Evolutionary conservation across 2,797 vertebrate species (phyloP), one percentile per base, ranked within the genome.

Genomic region (Falco rusticolus): DNA sequence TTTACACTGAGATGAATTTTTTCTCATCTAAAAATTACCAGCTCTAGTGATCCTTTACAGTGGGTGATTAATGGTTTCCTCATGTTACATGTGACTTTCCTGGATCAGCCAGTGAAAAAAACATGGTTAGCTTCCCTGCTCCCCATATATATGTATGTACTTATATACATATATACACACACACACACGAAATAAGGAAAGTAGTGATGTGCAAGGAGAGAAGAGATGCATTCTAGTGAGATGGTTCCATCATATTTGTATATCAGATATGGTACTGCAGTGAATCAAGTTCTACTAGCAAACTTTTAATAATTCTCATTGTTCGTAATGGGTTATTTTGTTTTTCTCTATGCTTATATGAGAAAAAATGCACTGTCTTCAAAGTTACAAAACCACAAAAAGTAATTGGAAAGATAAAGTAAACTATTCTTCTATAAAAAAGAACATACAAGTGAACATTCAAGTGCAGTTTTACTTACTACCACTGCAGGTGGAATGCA

Each of bases 71-170:
- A 20, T 33, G 13, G 2, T 69, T 68, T 80, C 8, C 8, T 77
- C 22, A 13, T 63, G 21, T 43, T 65, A 57, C 6, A 16, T 12
- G 1, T 25, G 1, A 82, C 8, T 31, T 16, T 54, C 31, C 61
- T 31, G 20, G 7, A 5, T 65, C 24, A 80, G 3, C 34, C 20
- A 33, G 3, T 25, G 39, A 57, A 61, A 88, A 85, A 43, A 5
- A 41, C 2, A 13, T 21, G 4, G 3, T 39, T 64, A 43, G 1
- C 1, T 19, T 6, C 5, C 2, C 43, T 66, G 4, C 21, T 65
- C 10, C 6, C 5, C 13, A 20, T 29, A 22, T 24, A 20, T 15
- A 17, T 41, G 13, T 41, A 41, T 41, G 37, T 37, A 37, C 37
- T 37, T 37, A 37, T 37, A 37, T 37, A 37, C 37, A 41, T 41